Percentiles rank a stretch among this genome's conserved stretches.
Conservation (phyloP, 1,140 invertebrate species). For the Armadillidium nasatum region DNA sequence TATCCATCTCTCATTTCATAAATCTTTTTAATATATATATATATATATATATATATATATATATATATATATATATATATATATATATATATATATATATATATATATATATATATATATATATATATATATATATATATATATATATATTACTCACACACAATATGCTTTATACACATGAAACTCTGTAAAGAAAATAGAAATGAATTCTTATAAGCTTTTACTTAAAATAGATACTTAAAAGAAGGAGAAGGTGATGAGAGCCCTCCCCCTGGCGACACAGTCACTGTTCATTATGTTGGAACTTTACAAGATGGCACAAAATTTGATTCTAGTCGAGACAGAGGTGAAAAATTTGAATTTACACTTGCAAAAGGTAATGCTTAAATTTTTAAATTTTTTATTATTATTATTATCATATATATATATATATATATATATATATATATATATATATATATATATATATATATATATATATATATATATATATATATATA, state of each 20-base stretch:
- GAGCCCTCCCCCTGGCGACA: slow-evolving; percentile 58
- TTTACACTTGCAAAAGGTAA: slow-evolving; percentile 78
- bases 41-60: no score
- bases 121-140: no score
- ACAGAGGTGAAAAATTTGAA: slow-evolving; percentile 74
- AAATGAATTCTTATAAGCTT: no score
- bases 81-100: no score
- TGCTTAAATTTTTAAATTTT: slow-evolving; percentile 41
- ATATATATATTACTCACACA: no score
- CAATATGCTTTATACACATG: no score
- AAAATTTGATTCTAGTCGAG: slow-evolving; percentile 87
- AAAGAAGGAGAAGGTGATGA: slow-evolving; percentile 65
- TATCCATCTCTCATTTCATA: no score
- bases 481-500: not conserved
- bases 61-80: no score
- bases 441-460: not conserved
- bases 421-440: not conserved
- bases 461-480: not conserved
- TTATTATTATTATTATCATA: not conserved
- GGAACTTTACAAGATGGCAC: slow-evolving; percentile 85
- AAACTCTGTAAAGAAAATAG: no score
- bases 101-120: no score
- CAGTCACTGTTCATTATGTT: slow-evolving; percentile 86
- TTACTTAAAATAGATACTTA: no score
- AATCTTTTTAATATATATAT: no score